phyloP scores from a whole-genome alignment of 2,888 invertebrate species.

The Brenthis hecate region DNA sequence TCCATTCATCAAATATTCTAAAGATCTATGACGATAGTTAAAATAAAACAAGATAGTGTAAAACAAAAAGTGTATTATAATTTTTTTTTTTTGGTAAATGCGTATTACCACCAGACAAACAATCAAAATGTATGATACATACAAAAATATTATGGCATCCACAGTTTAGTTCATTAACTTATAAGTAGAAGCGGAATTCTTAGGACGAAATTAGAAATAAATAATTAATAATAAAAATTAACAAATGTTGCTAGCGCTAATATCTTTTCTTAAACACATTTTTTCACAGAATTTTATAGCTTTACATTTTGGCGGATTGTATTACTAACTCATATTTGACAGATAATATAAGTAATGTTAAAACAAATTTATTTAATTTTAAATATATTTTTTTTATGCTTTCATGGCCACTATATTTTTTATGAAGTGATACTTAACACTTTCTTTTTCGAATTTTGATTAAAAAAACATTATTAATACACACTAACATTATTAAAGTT shows the following conservation, averaged over 20 bases:
- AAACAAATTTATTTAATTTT: neutral
- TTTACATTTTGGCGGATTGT: neutral
- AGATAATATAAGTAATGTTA: neutral
- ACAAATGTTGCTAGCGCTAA: constrained; percentile 54
- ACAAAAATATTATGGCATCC: constrained; percentile 59
- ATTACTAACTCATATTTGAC: neutral
- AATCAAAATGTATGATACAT: constrained; percentile 65
- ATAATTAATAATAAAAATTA: constrained; percentile 55
- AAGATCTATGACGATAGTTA: neutral
- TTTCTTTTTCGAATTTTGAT: neutral
- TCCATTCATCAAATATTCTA: too few species aligned
- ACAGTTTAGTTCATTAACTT: constrained; percentile 57
- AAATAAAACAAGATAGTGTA: constrained; percentile 23
- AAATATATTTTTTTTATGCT: neutral
- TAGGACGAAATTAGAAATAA: constrained; percentile 54
- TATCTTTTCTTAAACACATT: constrained; percentile 43
- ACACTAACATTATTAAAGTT: too few species aligned
- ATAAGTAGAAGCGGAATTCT: constrained; percentile 71
- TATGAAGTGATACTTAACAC: neutral
- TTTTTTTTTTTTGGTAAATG: constrained; percentile 80
- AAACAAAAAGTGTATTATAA: constrained; percentile 51
- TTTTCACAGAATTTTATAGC: constrained; percentile 57
- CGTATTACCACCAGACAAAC: constrained; percentile 71
- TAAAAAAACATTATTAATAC: too few species aligned
- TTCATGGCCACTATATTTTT: neutral